phyloP scores from a whole-genome alignment of 2,113 vertebrate species.

The Xerus inauris region DNA sequence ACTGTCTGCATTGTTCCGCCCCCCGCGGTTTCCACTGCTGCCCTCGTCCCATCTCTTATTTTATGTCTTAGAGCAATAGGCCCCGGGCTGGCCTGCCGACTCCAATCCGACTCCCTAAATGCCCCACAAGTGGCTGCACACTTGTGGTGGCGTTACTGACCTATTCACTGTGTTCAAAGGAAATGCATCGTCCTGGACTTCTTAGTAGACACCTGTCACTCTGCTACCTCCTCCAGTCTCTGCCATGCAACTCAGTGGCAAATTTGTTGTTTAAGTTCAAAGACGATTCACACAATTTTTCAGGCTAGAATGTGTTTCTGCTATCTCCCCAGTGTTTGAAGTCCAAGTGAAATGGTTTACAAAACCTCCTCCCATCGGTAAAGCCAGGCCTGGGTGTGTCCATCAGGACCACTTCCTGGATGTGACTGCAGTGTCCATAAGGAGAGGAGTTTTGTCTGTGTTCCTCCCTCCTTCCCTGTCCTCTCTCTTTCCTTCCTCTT shows the following conservation, averaged over 20 bases:
- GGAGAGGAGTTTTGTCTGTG: not conserved
- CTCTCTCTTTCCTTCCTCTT: rapidly evolving
- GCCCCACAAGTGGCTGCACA: not conserved
- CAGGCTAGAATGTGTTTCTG: not conserved
- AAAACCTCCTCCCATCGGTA: not conserved
- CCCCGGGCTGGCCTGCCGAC: too few species aligned
- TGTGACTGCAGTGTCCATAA: not conserved
- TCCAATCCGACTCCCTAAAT: not conserved
- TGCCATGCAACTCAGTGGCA: not conserved
- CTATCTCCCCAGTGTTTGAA: not conserved
- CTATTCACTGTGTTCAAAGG: not conserved
- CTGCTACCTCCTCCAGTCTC: not conserved
- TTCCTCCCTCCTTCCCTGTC: rapidly evolving
- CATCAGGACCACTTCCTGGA: rapidly evolving
- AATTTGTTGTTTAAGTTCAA: not conserved
- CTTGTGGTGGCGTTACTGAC: not conserved
- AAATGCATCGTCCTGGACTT: rapidly evolving
- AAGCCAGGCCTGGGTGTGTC: not conserved
- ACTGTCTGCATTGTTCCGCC: rapidly evolving
- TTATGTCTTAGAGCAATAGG: rapidly evolving
- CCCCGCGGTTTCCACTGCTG: not conserved
- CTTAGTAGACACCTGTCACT: rapidly evolving
- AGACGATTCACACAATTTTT: not conserved
- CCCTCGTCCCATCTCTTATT: not conserved
- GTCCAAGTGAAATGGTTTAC: not conserved